Base-by-base conservation (phyloP, 2,113 vertebrate species). In the Psettodes erumei region DNA sequence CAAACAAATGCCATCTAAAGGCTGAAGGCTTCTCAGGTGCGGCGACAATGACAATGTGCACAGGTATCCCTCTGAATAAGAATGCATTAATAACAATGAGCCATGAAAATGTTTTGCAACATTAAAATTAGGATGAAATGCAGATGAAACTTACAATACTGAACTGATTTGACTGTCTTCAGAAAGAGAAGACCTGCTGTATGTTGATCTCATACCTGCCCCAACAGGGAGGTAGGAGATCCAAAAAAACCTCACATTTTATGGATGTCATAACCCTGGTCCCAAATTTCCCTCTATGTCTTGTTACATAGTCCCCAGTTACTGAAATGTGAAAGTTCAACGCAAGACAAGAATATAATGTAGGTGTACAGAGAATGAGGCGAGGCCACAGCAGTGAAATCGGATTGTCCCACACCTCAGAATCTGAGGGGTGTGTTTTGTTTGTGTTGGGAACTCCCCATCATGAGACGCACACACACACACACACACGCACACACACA, bases 81-180 rank as follows among this genome's bases (percentile, higher is more conserved):
- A 68, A 18, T 48, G 64, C 43, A 50, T 9, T 13, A 51, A 65
- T 47, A 48, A 55, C 12, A 60, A 58, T 47, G 23, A 63, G 58
- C 51, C 19, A 7, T 53, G 11, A 21, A 58, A 60, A 59, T 12
- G 23, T 45, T 71, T 21, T 27, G 42, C 71, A 77, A 80, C 69
- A 68, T 50, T 59, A 47, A 23, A 48, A 56, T 69, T 21, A 27
- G 38, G 55, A 18, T 67, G 47, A 81, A 79, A 75, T 30, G 38
- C 4, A 55, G 64, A 67, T 51, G 28, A 66, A 33, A 60, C 25
- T 32, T 33, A 53, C 62, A 81, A 89, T 67, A 89, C 79, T 88
- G 58, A 85, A 77, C 0, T 18, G 53, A 70, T 47, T 75, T 13
- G 33, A 61, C 69, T 5, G 2, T 30, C 18, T 28, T 61, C 16